Conservation (phyloP, 1,140 invertebrate species). For the Xylocopa sonorina region DNA sequence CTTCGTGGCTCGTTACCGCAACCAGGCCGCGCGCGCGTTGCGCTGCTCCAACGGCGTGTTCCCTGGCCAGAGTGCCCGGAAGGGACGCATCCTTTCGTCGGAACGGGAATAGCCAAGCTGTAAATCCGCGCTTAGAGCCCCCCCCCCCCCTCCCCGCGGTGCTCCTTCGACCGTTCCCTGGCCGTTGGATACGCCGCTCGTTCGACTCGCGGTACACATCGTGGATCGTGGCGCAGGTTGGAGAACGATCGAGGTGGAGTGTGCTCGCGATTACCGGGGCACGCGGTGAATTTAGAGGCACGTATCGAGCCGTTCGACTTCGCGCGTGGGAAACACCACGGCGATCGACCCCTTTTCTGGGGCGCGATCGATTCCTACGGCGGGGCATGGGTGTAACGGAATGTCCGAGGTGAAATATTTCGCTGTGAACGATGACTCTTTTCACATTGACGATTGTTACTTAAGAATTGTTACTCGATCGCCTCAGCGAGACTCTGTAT, state of each 20-base stretch:
- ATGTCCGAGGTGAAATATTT: constrained; percentile 36
- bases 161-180: neutral
- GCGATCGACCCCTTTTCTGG: neutral
- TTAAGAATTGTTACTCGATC: no score
- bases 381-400: constrained; percentile 40
- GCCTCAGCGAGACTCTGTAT: no score
- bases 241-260: neutral
- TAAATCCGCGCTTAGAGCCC: constrained; percentile 6
- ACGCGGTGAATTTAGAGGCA: neutral
- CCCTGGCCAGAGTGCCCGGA: constrained; percentile 26
- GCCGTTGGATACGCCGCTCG: neutral
- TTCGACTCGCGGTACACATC: no score
- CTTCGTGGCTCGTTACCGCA: constrained; percentile 37
- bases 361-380: constrained; percentile 1
- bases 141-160: neutral
- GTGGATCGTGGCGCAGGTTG: neutral
- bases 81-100: constrained; percentile 36
- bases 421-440: no score
- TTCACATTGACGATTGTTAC: no score
- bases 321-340: constrained; percentile 35
- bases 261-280: neutral
- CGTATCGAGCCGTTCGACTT: constrained; percentile 29
- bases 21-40: constrained; percentile 30
- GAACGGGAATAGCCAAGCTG: constrained; percentile 26
- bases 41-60: neutral